These are phyloP conservation scores for Drosophila pseudoananassae DNA, from an alignment of 1,140 invertebrate species.

Conservation along the genomic window DNA sequence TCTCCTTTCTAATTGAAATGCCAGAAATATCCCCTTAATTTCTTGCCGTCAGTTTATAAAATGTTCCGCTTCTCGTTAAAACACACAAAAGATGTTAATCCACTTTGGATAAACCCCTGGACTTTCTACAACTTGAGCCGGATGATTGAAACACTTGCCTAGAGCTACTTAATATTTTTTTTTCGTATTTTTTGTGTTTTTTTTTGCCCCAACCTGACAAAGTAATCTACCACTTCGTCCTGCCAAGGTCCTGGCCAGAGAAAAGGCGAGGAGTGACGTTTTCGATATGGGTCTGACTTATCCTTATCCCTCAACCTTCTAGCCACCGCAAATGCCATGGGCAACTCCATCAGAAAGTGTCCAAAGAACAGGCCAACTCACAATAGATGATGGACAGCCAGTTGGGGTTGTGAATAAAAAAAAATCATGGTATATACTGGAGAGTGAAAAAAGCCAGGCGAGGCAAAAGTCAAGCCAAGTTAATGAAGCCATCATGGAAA, in stretches of 20 bases:
- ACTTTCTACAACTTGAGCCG: constrained; percentile 25
- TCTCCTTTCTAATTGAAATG: constrained; percentile 3
- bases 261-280: constrained; percentile 35
- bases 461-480: constrained; percentile 33
- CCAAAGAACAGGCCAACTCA: constrained; percentile 31
- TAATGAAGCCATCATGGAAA: constrained; percentile 67
- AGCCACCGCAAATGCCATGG: constrained; percentile 3
- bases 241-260: constrained; percentile 1
- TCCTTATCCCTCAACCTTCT: background rate
- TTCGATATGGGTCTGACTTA: constrained; percentile 71
- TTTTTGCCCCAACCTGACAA: background rate
- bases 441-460: background rate
- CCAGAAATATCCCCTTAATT: background rate
- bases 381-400: constrained; percentile 32
- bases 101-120: constrained; percentile 12
- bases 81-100: constrained; percentile 29
- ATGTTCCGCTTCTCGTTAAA: background rate
- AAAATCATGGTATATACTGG: background rate
- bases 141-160: constrained; percentile 42
- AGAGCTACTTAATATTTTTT: constrained; percentile 14
- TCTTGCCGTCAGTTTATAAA: background rate
- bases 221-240: constrained; percentile 1
- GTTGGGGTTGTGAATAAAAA: constrained; percentile 2
- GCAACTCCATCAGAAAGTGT: constrained; percentile 17
- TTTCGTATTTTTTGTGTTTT: background rate